phyloP scores from a whole-genome alignment of 2,113 vertebrate species.

The Uria aalge region DNA sequence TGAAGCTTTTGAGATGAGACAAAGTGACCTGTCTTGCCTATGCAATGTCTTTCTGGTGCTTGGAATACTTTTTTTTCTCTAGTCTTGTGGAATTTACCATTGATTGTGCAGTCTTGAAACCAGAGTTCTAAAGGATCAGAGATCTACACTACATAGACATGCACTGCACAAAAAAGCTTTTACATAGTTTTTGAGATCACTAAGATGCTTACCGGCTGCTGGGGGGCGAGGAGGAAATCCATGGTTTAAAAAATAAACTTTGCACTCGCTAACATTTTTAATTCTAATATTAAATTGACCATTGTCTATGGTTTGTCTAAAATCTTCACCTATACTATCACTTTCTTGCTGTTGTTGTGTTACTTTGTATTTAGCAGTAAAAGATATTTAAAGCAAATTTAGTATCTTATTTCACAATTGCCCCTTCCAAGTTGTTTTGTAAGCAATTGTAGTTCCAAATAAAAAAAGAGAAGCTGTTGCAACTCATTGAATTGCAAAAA shows the following conservation, averaged over 20 bases:
- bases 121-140: not conserved
- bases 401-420: not conserved
- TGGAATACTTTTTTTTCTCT: not conserved
- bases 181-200: not conserved
- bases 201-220: not conserved
- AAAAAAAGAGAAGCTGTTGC: not conserved
- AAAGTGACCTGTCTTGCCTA: not conserved
- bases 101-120: not conserved
- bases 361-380: not conserved
- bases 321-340: not conserved
- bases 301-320: not conserved
- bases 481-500: slow-evolving; percentile 46
- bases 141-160: not conserved
- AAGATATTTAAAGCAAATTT: not conserved
- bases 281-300: not conserved
- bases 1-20: not conserved
- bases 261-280: not conserved
- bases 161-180: not conserved
- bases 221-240: not conserved
- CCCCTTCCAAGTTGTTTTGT: not conserved
- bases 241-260: not conserved
- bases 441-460: not conserved
- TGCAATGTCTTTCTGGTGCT: not conserved
- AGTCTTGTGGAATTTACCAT: not conserved
- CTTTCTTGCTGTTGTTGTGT: not conserved